Percentiles rank a stretch among this genome's conserved stretches.
Evolutionary conservation across 1,140 invertebrate species (phyloP).

Genomic region (Drosophila nigrodunni): DNA sequence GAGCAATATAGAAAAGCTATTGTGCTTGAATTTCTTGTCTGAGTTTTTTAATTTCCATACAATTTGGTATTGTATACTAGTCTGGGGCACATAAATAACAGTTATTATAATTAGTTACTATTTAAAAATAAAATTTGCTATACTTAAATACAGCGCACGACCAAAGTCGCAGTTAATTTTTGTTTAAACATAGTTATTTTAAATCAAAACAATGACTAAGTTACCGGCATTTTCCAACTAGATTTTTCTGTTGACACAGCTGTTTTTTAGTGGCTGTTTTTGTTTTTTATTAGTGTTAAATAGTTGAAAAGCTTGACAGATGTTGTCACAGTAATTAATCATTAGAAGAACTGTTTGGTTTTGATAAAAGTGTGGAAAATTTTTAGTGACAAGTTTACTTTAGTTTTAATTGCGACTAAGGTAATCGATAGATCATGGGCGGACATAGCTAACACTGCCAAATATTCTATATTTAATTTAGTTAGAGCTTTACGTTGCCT

Average conservation of each 20-base stretch:
- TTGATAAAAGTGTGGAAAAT: not conserved
- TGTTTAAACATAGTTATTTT: not conserved
- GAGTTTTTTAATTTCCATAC: slow-evolving; percentile 6
- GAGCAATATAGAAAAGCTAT: slow-evolving; percentile 31
- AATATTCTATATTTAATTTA: too few relatives aligned
- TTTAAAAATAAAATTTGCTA: slow-evolving; percentile 3
- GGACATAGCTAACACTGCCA: not conserved
- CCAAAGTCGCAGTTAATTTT: not conserved
- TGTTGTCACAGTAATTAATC: not conserved
- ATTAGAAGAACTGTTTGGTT: not conserved
- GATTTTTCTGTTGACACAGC: not conserved
- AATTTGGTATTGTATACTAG: not conserved
- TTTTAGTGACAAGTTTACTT: too few relatives aligned
- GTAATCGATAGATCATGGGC: too few relatives aligned
- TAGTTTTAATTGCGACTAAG: too few relatives aligned
- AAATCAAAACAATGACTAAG: not conserved
- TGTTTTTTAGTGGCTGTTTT: not conserved
- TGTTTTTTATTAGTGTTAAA: not conserved
- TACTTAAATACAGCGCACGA: not conserved
- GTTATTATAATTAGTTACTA: slow-evolving; percentile 15
- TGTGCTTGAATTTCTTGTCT: slow-evolving; percentile 43
- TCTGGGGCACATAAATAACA: slow-evolving; percentile 21
- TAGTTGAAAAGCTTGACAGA: not conserved
- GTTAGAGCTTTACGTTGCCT: too few relatives aligned
- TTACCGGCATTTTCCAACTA: not conserved